Base-by-base conservation (phyloP, 2,113 vertebrate genomes). In the Gavia stellata region DNA sequence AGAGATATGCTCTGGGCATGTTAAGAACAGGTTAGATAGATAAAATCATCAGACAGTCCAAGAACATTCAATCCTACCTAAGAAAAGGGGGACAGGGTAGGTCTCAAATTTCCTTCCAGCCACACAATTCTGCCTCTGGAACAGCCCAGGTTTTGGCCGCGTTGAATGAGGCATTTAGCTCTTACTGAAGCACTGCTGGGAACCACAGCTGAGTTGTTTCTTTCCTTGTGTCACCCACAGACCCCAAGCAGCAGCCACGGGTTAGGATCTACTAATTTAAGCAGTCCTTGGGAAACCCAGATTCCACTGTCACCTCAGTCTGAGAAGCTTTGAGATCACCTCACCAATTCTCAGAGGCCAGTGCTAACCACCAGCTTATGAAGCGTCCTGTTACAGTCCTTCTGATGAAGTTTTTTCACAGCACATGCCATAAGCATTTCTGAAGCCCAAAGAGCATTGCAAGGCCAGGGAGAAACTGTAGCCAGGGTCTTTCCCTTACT, bases 371-470 rank as follows among this genome's bases (percentile, higher is more conserved):
- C 15, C 55, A 73, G 28, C 17, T 77, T 14, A 40, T 5, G 14
- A 72, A 80, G 13, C 3, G 2, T 14, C 31, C 10, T 52, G 40
- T 65, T 44, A 72, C 24, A 34, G 21, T 34, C 34, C 71, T 86
- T 73, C 47, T 13, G 14, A 74, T 13, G 17, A 59, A 49, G 3
- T 23, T 77, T 83, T 65, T 85, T 55, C 53, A 82, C 4, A 31
- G 58, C 0, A 0, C 16, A 19, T 6, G 24, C n/a, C 16, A 4
- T 52, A 36, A 42, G 38, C 8, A 62, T 34, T 73, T 86, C 73
- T 49, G 75, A 86, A 90, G 70, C 36, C 25, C 23, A 58, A 77
- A 81, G 21, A 71, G 24, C 17, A 58, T 14, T 74, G 44, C 34
- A 91, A 20, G 20, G 6, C 17, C 17, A 17, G 7, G 59, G 16